Conservation (phyloP, 2,797 vertebrate species). For the Morelia viridis region DNA sequence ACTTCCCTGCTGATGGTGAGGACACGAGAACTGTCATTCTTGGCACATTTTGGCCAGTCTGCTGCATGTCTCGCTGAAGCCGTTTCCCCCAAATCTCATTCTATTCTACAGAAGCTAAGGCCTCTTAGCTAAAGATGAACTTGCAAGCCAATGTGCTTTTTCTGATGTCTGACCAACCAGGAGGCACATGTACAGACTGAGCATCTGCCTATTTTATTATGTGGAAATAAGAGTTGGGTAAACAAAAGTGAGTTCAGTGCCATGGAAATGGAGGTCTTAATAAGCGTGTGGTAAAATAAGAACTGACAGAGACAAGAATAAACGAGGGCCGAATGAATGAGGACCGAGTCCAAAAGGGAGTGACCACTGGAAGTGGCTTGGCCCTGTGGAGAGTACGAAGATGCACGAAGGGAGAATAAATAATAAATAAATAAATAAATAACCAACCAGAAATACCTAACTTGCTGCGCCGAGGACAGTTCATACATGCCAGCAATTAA, state of each 20-base stretch:
- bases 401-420: too few species aligned
- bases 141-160: background rate
- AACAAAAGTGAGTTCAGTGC: background rate
- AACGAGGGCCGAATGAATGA: background rate
- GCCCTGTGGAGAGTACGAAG: background rate
- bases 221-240: background rate
- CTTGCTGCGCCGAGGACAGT: background rate
- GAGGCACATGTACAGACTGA: background rate
- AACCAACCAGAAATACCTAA: background rate
- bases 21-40: background rate
- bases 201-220: background rate
- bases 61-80: background rate
- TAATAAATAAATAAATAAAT: too few species aligned
- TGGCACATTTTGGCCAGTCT: background rate
- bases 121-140: background rate
- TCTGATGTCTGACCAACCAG: background rate
- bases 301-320: background rate
- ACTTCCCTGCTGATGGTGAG: background rate
- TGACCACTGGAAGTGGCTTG: background rate
- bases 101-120: background rate
- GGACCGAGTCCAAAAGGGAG: background rate
- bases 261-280: background rate
- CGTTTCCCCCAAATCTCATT: background rate
- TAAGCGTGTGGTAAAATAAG: background rate
- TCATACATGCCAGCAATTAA: background rate